Evolutionary conservation across 2,113 vertebrate species (phyloP), one percentile per base, ranked within the genome.

Genomic region (Lamprotornis superbus): DNA sequence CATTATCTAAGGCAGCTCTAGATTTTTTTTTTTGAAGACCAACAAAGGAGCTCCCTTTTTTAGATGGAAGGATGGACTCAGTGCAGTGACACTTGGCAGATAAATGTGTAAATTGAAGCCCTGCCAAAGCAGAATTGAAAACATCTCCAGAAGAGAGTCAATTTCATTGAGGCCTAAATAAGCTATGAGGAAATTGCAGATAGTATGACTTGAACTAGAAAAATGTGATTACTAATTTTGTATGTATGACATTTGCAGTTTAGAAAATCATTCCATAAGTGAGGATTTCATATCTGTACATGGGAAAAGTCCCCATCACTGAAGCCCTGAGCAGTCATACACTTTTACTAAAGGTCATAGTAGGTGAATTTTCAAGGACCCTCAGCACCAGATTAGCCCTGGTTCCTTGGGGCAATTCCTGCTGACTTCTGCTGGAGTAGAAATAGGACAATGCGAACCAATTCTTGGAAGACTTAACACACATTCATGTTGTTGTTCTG

Each of bases 241-340:
- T 59, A 74, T 1, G 0, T 67, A 76, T n/a, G 50, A 64, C 4
- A 2, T 35, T 73, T 20, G 18, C 21, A 9, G 16, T 69, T 91
- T 83, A 90, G 33, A 91, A 80, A 90, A 88, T 35, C 31, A 59
- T 77, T 85, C 57, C 7, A 1, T 75, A 89, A 87, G 16, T 22
- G 30, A 57, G 60, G 57, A 64, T 50, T 49, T 89, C 8, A 18
- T 61, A 65, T 4, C 37, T n/a, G 22, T 56, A 79, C 2, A 8
- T 0, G 0, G 42, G 40, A 56, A 68, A 89, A 87, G 53, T 15
- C 4, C 56, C 12, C 3, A 2, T 12, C 60, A 40, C 44, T 1
- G 3, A 44, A 79, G 40, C 27, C 47, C 69, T 70, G 71, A 53
- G 59, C 12, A n/a, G 52, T 60, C 65, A 52, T 0, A 0, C 8